These are phyloP conservation scores for Mellilla xanthometata DNA, from an alignment of 2,888 invertebrate species.

Conservation along the genomic window DNA sequence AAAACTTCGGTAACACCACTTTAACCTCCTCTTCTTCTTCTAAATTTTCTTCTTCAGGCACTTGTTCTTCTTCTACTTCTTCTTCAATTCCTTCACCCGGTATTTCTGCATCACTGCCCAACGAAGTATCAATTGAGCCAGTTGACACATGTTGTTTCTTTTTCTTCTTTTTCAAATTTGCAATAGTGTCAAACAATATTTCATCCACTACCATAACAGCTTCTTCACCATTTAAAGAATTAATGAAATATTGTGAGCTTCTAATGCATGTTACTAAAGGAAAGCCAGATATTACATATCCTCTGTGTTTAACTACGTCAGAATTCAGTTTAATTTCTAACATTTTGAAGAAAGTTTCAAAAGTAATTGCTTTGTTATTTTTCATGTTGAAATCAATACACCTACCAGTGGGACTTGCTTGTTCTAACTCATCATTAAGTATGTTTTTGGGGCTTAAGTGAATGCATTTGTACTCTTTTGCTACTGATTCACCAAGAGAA, in stretches of 20 bases:
- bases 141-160: constrained; percentile 23
- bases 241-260: constrained; percentile 39
- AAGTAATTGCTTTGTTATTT: constrained; percentile 73
- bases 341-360: constrained; percentile 74
- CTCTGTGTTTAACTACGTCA: constrained; percentile 79
- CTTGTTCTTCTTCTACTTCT: constrained; percentile 41
- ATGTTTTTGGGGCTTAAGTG: constrained; percentile 82
- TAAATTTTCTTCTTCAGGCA: constrained; percentile 41
- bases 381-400: constrained; percentile 83
- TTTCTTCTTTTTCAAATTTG: constrained; percentile 57
- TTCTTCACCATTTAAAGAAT: constrained; percentile 56
- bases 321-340: constrained; percentile 76
- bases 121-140: constrained; percentile 37
- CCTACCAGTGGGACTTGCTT: constrained; percentile 76
- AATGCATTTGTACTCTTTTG: constrained; percentile 81
- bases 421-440: constrained; percentile 81
- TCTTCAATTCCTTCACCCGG: constrained; percentile 33
- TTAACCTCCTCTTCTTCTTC: constrained; percentile 44
- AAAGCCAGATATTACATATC: constrained; percentile 85
- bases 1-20: constrained; percentile 59
- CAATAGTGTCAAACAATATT: constrained; percentile 50
- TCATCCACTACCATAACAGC: constrained; percentile 44
- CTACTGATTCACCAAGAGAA: constrained; percentile 78
- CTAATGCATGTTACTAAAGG: constrained; percentile 80
- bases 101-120: constrained; percentile 38